Evolutionary conservation across 1,140 invertebrate species (phyloP).

Genomic region (Drosophila arawakana): DNA sequence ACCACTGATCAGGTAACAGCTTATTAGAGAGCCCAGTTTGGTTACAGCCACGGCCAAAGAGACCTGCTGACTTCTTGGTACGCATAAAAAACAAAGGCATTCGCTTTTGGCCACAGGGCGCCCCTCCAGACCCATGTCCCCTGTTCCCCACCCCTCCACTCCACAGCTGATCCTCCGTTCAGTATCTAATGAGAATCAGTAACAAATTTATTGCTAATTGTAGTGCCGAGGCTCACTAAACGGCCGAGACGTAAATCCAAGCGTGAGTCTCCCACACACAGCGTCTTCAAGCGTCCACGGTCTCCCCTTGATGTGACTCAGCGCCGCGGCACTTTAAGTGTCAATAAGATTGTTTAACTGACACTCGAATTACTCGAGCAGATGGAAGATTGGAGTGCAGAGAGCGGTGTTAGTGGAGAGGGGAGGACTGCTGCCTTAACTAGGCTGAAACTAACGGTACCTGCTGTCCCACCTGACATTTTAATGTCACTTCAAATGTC

Average conservation of each 20-base stretch:
- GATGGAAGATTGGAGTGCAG: too few relatives aligned
- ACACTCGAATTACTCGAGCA: slow-evolving; percentile 59
- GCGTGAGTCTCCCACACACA: slow-evolving; percentile 67
- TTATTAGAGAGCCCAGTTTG: slow-evolving; percentile 33
- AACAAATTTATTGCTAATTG: slow-evolving; percentile 82
- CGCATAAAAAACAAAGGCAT: slow-evolving; percentile 52
- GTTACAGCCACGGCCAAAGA: slow-evolving; percentile 2
- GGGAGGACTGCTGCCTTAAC: slow-evolving; percentile 11
- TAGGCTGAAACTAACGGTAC: slow-evolving; percentile 61
- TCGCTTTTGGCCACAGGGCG: slow-evolving; percentile 7
- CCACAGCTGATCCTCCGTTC: too few relatives aligned
- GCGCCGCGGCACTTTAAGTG: slow-evolving; percentile 51
- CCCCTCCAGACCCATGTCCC: background rate
- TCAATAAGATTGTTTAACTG: slow-evolving; percentile 42
- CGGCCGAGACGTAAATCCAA: slow-evolving; percentile 52
- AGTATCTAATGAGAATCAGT: slow-evolving; percentile 42
- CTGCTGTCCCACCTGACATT: slow-evolving; percentile 29
- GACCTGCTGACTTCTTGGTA: slow-evolving; percentile 82
- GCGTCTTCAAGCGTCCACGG: slow-evolving; percentile 6
- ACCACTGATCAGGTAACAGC: slow-evolving; percentile 58
- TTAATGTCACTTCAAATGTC: slow-evolving; percentile 14
- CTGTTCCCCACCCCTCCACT: too few relatives aligned
- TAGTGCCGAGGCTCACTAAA: slow-evolving; percentile 63
- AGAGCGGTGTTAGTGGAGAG: too few relatives aligned
- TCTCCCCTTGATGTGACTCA: slow-evolving; percentile 40